A percentile compares a stretch with the other conserved stretches of the same genome.
Evolutionary conservation across 2,113 vertebrate species (phyloP).

Genomic region (Cynocephalus volans): DNA sequence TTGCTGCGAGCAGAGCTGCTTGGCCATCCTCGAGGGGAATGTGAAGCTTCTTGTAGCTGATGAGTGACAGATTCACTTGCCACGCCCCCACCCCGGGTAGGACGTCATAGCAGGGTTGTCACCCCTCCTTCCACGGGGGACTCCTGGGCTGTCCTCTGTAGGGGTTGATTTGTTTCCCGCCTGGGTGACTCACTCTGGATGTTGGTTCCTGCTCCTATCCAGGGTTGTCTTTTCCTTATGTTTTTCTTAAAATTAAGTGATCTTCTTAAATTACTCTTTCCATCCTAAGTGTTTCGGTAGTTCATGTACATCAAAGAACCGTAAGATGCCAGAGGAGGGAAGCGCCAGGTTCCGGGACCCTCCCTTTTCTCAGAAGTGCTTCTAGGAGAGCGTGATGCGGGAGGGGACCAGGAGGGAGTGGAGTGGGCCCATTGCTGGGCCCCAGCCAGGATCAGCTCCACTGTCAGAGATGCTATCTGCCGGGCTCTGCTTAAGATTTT

Average conservation of each 20-base stretch:
- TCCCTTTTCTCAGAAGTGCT: neutral
- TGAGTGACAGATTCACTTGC: neutral
- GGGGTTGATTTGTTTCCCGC: neutral
- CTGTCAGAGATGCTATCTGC: too few species aligned
- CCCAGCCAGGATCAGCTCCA: too few species aligned
- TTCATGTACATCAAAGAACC: neutral
- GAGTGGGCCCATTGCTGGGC: too few species aligned
- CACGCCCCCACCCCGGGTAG: too few species aligned
- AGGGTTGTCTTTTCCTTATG: neutral
- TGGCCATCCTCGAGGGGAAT: neutral
- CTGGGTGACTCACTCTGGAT: neutral
- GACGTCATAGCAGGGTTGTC: neutral
- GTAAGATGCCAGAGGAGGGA: neutral
- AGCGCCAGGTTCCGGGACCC: neutral
- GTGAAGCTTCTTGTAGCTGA: neutral
- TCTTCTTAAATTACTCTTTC: neutral
- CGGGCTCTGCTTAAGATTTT: neutral
- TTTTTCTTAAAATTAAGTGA: neutral
- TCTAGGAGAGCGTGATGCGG: neutral
- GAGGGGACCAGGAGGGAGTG: too few species aligned
- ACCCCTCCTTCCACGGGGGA: rapidly evolving
- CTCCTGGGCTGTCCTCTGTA: neutral
- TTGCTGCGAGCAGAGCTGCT: neutral
- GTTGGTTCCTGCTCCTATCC: too few species aligned
- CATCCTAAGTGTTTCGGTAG: neutral